Evolutionary conservation across 2,797 vertebrate genomes (phyloP).

Genomic region (Champsocephalus gunnari): DNA sequence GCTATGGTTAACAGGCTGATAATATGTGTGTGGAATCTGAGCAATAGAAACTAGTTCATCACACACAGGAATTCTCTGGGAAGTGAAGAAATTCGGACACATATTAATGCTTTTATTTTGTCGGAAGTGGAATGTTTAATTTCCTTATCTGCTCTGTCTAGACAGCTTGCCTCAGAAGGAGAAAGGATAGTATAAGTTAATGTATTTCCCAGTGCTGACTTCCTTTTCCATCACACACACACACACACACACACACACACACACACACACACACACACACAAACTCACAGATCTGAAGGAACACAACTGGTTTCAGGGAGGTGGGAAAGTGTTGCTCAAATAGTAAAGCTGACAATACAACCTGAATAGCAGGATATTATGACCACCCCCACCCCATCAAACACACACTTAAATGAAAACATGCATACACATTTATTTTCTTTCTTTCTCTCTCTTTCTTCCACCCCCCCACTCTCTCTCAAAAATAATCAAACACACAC

Average conservation of each 20-base stretch:
- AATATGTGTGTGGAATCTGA: not conserved
- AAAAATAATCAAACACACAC: not conserved
- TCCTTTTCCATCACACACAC: not conserved
- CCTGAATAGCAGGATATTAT: conserved; percentile 14
- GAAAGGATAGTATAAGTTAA: conserved; percentile 8
- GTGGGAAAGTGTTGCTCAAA: conserved; percentile 47
- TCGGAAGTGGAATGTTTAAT: conserved; percentile 52
- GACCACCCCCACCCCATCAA: no score
- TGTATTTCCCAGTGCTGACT: not conserved
- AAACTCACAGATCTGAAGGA: not conserved
- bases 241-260: not conserved
- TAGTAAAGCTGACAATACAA: not conserved
- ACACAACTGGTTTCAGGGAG: not conserved
- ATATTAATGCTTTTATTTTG: not conserved
- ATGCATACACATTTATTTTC: not conserved
- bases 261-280: not conserved
- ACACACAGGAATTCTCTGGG: conserved; percentile 38
- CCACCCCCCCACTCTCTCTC: not conserved
- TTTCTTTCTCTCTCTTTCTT: not conserved
- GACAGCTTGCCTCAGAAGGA: conserved; percentile 37
- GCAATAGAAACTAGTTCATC: conserved; percentile 21
- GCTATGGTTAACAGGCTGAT: conserved; percentile 10
- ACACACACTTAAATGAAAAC: not conserved
- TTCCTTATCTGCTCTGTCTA: conserved; percentile 53
- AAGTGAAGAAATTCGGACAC: conserved; percentile 30